These are phyloP conservation scores for Pituophis catenifer DNA, from an alignment of 2,113 vertebrate genomes.

Conservation along the genomic window DNA sequence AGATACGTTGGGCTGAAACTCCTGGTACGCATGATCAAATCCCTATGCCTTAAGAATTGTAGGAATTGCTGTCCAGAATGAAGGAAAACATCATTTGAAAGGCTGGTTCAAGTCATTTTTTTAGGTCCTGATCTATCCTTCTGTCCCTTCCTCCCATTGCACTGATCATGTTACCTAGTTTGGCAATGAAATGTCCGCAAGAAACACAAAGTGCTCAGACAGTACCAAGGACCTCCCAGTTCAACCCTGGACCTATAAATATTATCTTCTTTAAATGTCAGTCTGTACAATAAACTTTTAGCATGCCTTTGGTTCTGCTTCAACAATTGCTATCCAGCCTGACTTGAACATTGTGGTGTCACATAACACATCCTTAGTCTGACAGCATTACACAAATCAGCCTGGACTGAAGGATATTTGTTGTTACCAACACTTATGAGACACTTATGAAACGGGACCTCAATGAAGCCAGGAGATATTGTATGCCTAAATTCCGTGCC, in stretches of 20 bases:
- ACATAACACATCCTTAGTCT: background rate
- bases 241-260: background rate
- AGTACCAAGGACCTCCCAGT: background rate
- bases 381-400: background rate
- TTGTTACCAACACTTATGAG: background rate
- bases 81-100: background rate
- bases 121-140: background rate
- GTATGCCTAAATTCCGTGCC: background rate
- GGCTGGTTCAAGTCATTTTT: background rate
- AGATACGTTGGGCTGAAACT: background rate
- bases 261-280: background rate
- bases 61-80: background rate
- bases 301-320: too few species aligned
- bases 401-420: background rate
- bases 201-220: background rate
- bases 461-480: background rate
- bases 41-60: background rate
- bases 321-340: too few species aligned
- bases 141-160: background rate
- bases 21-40: background rate
- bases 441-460: background rate
- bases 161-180: background rate
- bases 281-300: background rate
- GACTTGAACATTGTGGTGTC: background rate
- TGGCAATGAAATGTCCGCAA: background rate